Evolutionary conservation across 1,140 invertebrate genomes (phyloP).

Genomic region (Leptinotarsa texana): DNA sequence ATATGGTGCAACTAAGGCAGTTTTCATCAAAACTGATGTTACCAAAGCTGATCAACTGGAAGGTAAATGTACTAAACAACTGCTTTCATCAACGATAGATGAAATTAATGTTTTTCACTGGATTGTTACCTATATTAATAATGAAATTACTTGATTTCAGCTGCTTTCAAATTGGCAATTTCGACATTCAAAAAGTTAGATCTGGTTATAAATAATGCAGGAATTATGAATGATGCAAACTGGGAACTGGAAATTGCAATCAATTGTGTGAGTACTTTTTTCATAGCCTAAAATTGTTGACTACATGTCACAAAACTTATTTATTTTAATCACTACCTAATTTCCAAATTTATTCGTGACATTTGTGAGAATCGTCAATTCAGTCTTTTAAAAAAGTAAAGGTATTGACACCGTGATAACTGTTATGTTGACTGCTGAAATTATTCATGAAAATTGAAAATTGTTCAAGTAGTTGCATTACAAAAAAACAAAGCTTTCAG

Average conservation of each 20-base stretch:
- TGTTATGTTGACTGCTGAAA: too few species aligned
- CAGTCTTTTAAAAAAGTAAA: too few species aligned
- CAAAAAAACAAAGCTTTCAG: too few species aligned
- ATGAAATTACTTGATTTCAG: constrained; percentile 39
- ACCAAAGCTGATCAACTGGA: constrained; percentile 42
- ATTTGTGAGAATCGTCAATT: too few species aligned
- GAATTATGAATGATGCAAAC: constrained; percentile 58
- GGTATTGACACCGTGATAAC: too few species aligned
- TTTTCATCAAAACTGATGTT: constrained; percentile 46
- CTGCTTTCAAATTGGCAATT: constrained; percentile 51
- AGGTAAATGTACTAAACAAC: constrained; percentile 28
- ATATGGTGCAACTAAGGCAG: constrained; percentile 41
- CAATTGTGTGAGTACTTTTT: constrained; percentile 57
- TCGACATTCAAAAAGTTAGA: constrained; percentile 54
- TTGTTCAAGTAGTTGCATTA: too few species aligned
- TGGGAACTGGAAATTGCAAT: constrained; percentile 59
- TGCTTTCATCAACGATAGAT: too few species aligned
- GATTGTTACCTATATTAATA: too few species aligned
- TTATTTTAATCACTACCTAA: background rate
- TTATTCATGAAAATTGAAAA: too few species aligned
- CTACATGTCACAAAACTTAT: background rate
- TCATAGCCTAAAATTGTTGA: background rate
- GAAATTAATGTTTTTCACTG: too few species aligned
- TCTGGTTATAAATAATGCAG: constrained; percentile 60
- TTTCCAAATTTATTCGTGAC: too few species aligned